Percentiles rank a stretch among this genome's conserved stretches.
These are phyloP conservation scores for Coleophora deauratella DNA, from an alignment of 2,888 invertebrate genomes.

Conservation along the genomic window DNA sequence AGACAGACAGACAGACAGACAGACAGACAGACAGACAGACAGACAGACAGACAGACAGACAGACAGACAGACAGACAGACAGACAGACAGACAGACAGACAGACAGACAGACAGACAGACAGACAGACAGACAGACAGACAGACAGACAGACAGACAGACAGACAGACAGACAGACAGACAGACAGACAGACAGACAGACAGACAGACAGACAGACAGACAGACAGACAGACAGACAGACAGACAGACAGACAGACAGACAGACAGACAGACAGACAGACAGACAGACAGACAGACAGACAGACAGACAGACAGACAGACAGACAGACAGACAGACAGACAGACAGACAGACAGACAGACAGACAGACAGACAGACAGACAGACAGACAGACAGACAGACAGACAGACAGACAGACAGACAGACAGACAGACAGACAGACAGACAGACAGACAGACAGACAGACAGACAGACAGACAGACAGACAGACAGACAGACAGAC, in stretches of 20 bases:
- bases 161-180: conserved; percentile 2
- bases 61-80: conserved; percentile 2
- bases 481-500: conserved; percentile 2
- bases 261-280: conserved; percentile 2
- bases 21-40: conserved; percentile 2
- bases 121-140: conserved; percentile 2
- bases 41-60: conserved; percentile 2
- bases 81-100: conserved; percentile 2
- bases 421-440: conserved; percentile 2
- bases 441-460: conserved; percentile 2
- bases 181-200: conserved; percentile 2
- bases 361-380: conserved; percentile 2
- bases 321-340: conserved; percentile 2
- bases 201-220: conserved; percentile 2
- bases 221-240: conserved; percentile 2
- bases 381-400: conserved; percentile 2
- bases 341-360: conserved; percentile 2
- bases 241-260: conserved; percentile 2
- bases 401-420: conserved; percentile 2
- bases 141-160: conserved; percentile 2
- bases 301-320: conserved; percentile 2
- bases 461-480: conserved; percentile 2
- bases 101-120: conserved; percentile 2
- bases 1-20: conserved; percentile 2
- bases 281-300: conserved; percentile 2